phyloP scores from a whole-genome alignment of 2,113 vertebrate genomes.

The Eretmodus cyanostictus region DNA sequence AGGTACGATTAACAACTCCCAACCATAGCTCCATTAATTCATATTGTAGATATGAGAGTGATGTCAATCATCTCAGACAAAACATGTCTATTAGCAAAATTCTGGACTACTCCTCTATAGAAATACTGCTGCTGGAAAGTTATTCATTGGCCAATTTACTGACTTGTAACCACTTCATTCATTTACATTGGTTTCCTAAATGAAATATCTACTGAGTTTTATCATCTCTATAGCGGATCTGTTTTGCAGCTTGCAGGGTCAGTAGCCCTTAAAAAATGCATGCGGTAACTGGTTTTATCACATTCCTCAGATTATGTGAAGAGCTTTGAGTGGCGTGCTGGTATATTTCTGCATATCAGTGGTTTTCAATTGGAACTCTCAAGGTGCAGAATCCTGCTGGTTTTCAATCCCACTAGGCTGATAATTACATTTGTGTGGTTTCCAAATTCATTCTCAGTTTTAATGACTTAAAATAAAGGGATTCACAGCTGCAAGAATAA shows the following conservation, averaged over 20 bases:
- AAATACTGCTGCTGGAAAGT: not conserved
- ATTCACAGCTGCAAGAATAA: not conserved
- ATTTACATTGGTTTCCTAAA: not conserved
- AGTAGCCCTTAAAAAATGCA: not conserved
- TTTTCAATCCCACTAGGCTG: not conserved
- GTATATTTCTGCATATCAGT: not conserved
- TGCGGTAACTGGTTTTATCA: not conserved
- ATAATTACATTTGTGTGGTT: not conserved
- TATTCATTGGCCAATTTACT: not conserved
- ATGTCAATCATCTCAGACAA: not conserved
- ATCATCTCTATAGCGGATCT: not conserved
- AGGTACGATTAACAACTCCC: not conserved
- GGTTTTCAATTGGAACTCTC: not conserved
- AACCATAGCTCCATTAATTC: not conserved
- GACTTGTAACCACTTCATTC: not conserved
- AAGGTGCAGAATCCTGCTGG: not conserved
- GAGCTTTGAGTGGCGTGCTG: not conserved
- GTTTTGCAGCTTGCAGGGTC: not conserved
- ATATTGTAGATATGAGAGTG: not conserved
- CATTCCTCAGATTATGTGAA: not conserved
- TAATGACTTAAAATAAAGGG: not conserved
- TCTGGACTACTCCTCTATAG: not conserved
- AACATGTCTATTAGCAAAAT: not conserved
- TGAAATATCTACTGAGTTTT: not conserved
- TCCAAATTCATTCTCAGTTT: not conserved